Conservation (phyloP, 2,797 vertebrate species). For the Lindbergichthys nudifrons region DNA sequence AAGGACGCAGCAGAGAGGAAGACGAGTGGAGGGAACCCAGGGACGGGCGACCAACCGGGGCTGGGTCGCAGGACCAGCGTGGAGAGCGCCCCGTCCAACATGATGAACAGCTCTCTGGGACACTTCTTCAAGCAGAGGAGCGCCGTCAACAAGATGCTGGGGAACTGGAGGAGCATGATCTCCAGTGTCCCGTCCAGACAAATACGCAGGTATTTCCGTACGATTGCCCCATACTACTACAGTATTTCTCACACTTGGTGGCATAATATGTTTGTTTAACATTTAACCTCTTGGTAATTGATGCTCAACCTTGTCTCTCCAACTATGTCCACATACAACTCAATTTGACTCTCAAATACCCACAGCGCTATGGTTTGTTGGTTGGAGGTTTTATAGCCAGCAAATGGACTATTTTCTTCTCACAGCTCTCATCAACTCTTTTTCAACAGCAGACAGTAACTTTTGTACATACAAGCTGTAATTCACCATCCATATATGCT, state of each 20-base stretch:
- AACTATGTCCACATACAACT: no score
- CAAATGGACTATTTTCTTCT: neutral
- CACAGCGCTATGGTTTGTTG: no score
- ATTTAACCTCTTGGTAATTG: neutral
- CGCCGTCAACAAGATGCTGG: slow-evolving; percentile 89
- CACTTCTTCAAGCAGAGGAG: slow-evolving; percentile 90
- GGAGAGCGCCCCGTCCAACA: slow-evolving; percentile 63
- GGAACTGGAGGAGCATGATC: slow-evolving; percentile 89
- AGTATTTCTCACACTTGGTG: neutral
- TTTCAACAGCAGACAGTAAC: neutral
- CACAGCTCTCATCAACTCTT: neutral
- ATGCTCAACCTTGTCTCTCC: neutral
- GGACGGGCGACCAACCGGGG: slow-evolving; percentile 3
- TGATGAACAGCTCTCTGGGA: slow-evolving; percentile 81
- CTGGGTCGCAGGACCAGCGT: slow-evolving; percentile 29
- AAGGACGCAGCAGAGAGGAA: slow-evolving; percentile 79
- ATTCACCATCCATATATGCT: no score
- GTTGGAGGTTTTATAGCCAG: neutral
- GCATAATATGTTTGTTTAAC: neutral
- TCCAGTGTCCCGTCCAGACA: slow-evolving; percentile 86
- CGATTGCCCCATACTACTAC: neutral
- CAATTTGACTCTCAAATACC: no score
- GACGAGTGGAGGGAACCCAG: slow-evolving; percentile 62
- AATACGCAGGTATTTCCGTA: slow-evolving; percentile 77
- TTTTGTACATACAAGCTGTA: no score